phyloP scores from a whole-genome alignment of 2,888 invertebrate genomes.

The Melolontha melolontha region DNA sequence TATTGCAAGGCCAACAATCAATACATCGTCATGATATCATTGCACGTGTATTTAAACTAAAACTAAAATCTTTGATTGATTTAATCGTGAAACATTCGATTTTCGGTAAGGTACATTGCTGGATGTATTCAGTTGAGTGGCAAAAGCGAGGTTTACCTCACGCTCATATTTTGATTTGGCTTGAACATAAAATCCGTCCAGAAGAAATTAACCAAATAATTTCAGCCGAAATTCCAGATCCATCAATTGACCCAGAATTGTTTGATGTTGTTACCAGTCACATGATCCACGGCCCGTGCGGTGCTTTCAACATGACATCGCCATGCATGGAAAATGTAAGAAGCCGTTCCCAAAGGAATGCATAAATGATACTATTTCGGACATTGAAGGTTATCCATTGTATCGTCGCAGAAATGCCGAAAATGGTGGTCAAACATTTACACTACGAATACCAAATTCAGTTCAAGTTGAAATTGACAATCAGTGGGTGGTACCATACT shows the following conservation, averaged over 20 bases:
- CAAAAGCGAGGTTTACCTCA: conserved; percentile 56
- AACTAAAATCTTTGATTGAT: conserved; percentile 49
- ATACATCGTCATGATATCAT: conserved; percentile 52
- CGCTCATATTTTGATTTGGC: conserved; percentile 56
- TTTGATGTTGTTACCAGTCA: conserved; percentile 53
- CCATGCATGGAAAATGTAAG: conserved; percentile 56
- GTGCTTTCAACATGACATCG: conserved; percentile 62
- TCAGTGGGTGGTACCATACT: too few species aligned
- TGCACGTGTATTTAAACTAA: conserved; percentile 52
- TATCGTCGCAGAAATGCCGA: too few species aligned
- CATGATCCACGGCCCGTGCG: conserved; percentile 64
- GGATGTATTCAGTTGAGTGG: conserved; percentile 56
- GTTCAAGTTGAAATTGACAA: too few species aligned
- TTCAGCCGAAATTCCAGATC: conserved; percentile 57
- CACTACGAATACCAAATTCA: too few species aligned
- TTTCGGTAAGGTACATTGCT: conserved; percentile 43
- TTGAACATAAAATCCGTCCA: conserved; percentile 53
- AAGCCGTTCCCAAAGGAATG: conserved; percentile 52
- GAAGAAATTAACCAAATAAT: conserved; percentile 57
- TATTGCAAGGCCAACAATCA: conserved; percentile 36
- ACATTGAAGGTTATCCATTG: conserved; percentile 55
- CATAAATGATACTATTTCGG: conserved; percentile 42
- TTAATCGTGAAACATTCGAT: conserved; percentile 37
- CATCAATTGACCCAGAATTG: conserved; percentile 52
- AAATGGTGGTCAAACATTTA: too few species aligned